Conservation (phyloP, 2,888 invertebrate genomes). For the Acronicta alni region DNA sequence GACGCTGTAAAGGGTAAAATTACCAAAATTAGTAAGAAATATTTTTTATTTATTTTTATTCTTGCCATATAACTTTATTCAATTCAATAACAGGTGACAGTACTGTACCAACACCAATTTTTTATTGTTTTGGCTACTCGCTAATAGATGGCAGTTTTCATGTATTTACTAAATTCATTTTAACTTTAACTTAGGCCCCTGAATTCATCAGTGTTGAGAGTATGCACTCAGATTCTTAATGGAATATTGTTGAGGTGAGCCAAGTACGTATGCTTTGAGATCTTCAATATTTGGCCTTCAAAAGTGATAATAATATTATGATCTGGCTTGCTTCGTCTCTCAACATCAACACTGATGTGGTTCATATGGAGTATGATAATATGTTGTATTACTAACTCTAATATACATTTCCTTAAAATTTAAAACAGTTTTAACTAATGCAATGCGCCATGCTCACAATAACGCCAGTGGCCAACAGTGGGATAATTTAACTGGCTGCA, state of each 20-base stretch:
- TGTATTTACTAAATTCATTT: conserved; percentile 12
- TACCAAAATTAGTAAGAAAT: no score
- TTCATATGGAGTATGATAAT: background rate
- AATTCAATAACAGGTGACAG: background rate
- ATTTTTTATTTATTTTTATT: no score
- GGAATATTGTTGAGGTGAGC: conserved; percentile 78
- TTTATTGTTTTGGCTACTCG: background rate
- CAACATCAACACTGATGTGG: conserved; percentile 14
- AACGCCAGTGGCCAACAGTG: no score
- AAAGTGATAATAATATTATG: conserved; percentile 43
- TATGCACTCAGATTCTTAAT: conserved; percentile 72
- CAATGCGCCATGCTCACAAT: no score
- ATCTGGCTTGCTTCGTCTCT: conserved; percentile 57
- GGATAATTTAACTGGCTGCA: no score
- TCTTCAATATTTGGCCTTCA: conserved; percentile 11
- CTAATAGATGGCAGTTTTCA: conserved; percentile 20
- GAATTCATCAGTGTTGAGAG: conserved; percentile 68
- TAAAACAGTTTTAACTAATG: no score
- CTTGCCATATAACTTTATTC: no score
- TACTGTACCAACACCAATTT: background rate
- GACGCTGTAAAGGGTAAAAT: no score
- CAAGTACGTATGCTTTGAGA: conserved; percentile 43
- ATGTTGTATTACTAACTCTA: background rate
- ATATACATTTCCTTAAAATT: no score
- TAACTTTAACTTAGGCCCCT: conserved; percentile 64